These are phyloP conservation scores for Leptopilina drosophilae DNA, from an alignment of 2,888 invertebrate genomes.

Conservation along the genomic window DNA sequence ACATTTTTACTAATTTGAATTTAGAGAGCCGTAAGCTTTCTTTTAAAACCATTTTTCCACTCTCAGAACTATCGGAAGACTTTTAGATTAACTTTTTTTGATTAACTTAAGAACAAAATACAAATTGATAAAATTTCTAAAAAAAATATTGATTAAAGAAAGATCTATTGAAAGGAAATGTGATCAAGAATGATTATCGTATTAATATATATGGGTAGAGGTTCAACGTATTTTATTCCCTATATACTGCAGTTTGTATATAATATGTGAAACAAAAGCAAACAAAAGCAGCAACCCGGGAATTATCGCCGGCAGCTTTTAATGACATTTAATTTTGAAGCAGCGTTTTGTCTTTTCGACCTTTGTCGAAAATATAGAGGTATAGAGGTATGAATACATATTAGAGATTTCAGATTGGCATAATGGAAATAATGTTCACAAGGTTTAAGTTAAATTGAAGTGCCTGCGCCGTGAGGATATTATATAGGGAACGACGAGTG, in stretches of 20 bases:
- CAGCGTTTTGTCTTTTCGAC: conserved; percentile 1
- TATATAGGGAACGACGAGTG: conserved; percentile 48
- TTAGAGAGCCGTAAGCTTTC: too few relatives aligned
- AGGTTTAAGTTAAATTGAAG: conserved; percentile 64
- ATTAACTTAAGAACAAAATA: too few relatives aligned
- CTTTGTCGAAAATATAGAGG: not conserved
- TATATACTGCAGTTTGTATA: not conserved
- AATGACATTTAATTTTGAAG: conserved; percentile 24
- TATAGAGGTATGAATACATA: conserved; percentile 8
- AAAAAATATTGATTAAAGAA: too few relatives aligned
- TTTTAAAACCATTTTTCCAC: too few relatives aligned
- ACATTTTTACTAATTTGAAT: too few relatives aligned
- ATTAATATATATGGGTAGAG: too few relatives aligned
- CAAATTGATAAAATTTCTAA: too few relatives aligned
- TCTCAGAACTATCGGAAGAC: too few relatives aligned
- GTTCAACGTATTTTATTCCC: too few relatives aligned
- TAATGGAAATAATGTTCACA: conserved; percentile 56
- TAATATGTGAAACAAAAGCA: not conserved
- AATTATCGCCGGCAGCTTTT: not conserved
- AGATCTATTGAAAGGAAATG: too few relatives aligned
- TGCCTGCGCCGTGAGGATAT: conserved; percentile 46
- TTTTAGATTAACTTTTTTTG: too few relatives aligned
- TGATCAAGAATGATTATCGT: too few relatives aligned
- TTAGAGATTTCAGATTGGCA: conserved; percentile 36
- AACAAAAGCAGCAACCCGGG: not conserved